Evolutionary conservation across 2,888 invertebrate genomes (phyloP).

Genomic region (Salticus scenicus): DNA sequence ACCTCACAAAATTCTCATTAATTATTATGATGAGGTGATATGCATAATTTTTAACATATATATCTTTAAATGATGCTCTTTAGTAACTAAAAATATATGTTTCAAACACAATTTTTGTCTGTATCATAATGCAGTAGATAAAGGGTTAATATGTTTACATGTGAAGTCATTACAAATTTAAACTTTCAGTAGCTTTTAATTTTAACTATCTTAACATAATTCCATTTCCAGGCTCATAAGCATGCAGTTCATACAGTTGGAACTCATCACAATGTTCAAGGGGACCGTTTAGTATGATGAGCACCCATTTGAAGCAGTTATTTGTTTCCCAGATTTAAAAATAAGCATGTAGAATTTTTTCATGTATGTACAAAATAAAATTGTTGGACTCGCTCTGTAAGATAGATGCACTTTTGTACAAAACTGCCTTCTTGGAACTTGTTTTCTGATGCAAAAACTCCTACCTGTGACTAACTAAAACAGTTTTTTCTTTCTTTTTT

Average conservation of each 20-base stretch:
- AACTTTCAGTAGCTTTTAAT: too few relatives aligned
- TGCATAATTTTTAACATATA: too few relatives aligned
- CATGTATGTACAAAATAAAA: slow-evolving; percentile 56
- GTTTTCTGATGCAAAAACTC: not conserved
- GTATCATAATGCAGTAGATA: too few relatives aligned
- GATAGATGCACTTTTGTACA: slow-evolving; percentile 68
- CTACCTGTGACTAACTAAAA: not conserved
- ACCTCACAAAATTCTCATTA: too few relatives aligned
- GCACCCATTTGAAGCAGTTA: slow-evolving; percentile 17
- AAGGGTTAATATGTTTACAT: too few relatives aligned
- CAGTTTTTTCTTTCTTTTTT: too few relatives aligned
- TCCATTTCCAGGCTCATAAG: slow-evolving; percentile 58
- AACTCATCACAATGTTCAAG: slow-evolving; percentile 68
- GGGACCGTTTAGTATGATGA: slow-evolving; percentile 71
- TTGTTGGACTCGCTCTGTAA: slow-evolving; percentile 63
- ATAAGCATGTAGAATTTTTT: slow-evolving; percentile 47
- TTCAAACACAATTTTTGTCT: too few relatives aligned
- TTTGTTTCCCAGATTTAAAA: slow-evolving; percentile 46
- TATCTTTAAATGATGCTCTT: too few relatives aligned
- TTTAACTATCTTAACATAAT: too few relatives aligned
- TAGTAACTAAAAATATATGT: too few relatives aligned
- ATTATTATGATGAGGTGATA: too few relatives aligned
- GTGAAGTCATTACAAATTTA: too few relatives aligned
- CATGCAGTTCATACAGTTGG: slow-evolving; percentile 66
- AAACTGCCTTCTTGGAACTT: slow-evolving; percentile 43